phyloP scores from a whole-genome alignment of 2,888 invertebrate genomes.

The Euzetes globulus region DNA sequence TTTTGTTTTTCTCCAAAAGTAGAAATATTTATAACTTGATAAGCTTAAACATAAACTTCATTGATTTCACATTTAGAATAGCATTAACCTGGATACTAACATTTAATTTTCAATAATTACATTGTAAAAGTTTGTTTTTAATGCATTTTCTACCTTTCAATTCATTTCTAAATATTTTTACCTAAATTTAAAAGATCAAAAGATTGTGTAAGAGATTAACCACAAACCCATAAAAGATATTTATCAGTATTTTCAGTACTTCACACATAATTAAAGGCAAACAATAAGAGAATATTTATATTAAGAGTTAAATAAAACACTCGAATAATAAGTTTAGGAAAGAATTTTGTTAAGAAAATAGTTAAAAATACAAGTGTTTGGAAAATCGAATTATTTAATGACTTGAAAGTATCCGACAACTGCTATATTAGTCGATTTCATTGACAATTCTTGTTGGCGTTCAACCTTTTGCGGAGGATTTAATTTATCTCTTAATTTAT shows the following conservation, averaged over 20 bases:
- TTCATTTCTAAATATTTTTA: not conserved
- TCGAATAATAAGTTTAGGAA: not conserved
- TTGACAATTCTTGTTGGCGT: slow-evolving; percentile 3
- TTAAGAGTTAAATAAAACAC: not conserved
- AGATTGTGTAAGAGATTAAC: not conserved
- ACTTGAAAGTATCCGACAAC: not conserved
- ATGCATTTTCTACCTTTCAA: not conserved
- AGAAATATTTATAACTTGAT: no score
- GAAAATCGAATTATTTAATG: not conserved
- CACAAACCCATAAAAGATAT: not conserved
- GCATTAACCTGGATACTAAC: not conserved
- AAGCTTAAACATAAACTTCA: not conserved
- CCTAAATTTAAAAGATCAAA: not conserved
- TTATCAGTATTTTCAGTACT: not conserved
- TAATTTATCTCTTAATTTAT: slow-evolving; percentile 11
- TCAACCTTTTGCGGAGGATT: slow-evolving; percentile 14
- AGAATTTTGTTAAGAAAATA: not conserved
- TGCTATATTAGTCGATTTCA: not conserved
- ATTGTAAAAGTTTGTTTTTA: not conserved
- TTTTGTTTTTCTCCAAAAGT: no score
- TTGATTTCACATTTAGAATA: not conserved
- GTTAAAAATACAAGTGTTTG: not conserved
- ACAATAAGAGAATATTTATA: not conserved
- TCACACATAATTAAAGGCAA: not conserved
- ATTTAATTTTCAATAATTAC: not conserved